Percentiles rank a stretch among this genome's conserved stretches.
Evolutionary conservation across 1,140 invertebrate genomes (phyloP).

Genomic region (Drosophila bocqueti): DNA sequence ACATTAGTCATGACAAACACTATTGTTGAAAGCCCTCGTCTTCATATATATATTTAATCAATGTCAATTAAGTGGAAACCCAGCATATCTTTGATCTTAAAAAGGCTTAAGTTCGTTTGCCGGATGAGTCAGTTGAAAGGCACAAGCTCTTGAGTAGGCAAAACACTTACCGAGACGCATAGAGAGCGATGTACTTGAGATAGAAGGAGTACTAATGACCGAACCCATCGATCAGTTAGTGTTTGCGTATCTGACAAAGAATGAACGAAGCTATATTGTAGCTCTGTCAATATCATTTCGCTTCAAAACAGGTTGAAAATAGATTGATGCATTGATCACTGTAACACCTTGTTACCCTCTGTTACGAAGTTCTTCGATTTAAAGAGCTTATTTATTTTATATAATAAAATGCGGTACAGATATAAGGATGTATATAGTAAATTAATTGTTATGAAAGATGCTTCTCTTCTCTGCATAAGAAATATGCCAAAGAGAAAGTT

Average conservation of each 20-base stretch:
- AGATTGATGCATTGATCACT: constrained; percentile 9
- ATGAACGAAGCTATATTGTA: constrained; percentile 2
- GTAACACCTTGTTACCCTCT: not conserved
- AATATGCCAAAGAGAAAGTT: no score
- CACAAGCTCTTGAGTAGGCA: constrained; percentile 11
- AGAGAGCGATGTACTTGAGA: constrained; percentile 33
- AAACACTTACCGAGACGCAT: constrained; percentile 13
- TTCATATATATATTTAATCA: not conserved
- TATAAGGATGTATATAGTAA: no score
- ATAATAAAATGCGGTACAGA: no score
- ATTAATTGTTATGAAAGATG: no score
- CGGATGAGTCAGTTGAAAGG: constrained; percentile 2
- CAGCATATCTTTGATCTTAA: constrained; percentile 3
- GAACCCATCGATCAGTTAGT: constrained; percentile 29
- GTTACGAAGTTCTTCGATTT: not conserved
- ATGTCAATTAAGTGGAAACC: not conserved
- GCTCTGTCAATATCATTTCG: constrained; percentile 16
- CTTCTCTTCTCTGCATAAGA: no score
- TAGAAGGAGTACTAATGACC: constrained; percentile 23
- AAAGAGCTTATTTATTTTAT: no score
- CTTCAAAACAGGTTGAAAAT: not conserved
- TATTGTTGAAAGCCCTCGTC: not conserved
- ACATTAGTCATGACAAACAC: not conserved
- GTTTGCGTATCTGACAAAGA: constrained; percentile 11
- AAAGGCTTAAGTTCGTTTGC: not conserved